A percentile compares a stretch with the other conserved stretches of the same genome.
Conservation (phyloP, 1,140 invertebrate genomes). For the Trachymyrmex septentrionalis region DNA sequence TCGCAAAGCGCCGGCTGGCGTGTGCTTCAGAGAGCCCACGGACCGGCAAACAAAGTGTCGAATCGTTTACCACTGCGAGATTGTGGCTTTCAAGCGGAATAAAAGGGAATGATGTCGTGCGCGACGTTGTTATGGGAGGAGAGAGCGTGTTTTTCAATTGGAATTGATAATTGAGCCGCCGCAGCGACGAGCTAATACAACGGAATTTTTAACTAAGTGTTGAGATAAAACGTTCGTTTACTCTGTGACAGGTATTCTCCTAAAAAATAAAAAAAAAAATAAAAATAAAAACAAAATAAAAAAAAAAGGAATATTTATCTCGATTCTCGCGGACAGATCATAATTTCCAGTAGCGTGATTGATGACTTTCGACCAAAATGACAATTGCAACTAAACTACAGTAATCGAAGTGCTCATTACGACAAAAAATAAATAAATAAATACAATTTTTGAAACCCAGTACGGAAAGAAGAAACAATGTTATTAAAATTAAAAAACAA, state of each 20-base stretch:
- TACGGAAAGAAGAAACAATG: background rate
- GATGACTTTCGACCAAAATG: background rate
- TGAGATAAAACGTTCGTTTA: background rate
- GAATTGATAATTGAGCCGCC: slow-evolving; percentile 56
- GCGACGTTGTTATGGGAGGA: slow-evolving; percentile 40
- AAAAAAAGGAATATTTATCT: background rate
- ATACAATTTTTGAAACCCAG: background rate
- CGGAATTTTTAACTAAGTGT: slow-evolving; percentile 35
- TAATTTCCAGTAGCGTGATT: background rate
- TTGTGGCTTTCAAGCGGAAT: slow-evolving; percentile 59
- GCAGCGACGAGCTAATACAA: slow-evolving; percentile 34
- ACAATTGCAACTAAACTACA: background rate
- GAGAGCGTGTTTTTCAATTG: slow-evolving; percentile 53
- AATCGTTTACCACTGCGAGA: slow-evolving; percentile 63
- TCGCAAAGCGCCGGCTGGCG: slow-evolving; percentile 56
- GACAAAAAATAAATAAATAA: too few species aligned
- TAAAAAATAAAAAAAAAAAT: background rate
- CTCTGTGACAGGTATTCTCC: background rate
- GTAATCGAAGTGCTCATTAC: background rate
- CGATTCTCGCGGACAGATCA: background rate
- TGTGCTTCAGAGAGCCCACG: slow-evolving; percentile 49
- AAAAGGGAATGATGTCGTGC: slow-evolving; percentile 57
- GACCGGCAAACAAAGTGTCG: slow-evolving; percentile 58
- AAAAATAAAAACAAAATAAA: background rate
- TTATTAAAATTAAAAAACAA: background rate